These are phyloP conservation scores for Agrenia bidenticulata DNA, from an alignment of 2,888 invertebrate species.

Conservation along the genomic window DNA sequence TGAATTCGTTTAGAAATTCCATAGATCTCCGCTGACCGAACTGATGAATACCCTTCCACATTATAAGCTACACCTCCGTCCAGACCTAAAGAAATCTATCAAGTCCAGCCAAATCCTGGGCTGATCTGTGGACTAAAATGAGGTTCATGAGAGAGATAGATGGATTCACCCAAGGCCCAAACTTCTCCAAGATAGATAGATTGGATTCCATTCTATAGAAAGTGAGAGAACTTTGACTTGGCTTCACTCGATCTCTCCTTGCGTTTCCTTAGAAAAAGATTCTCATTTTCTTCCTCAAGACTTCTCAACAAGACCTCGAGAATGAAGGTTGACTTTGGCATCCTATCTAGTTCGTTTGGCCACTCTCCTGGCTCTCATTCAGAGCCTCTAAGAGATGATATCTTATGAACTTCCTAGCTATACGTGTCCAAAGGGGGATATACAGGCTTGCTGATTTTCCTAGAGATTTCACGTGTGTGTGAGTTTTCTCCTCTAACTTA, in stretches of 20 bases:
- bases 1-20: too few relatives aligned
- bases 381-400: too few relatives aligned
- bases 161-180: neutral
- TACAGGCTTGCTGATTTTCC: too few relatives aligned
- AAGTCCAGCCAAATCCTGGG: slow-evolving; percentile 27
- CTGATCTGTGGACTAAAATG: slow-evolving; percentile 1
- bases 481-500: too few relatives aligned
- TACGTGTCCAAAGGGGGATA: too few relatives aligned
- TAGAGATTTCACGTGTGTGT: too few relatives aligned
- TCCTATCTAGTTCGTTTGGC: slow-evolving; percentile 2
- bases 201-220: slow-evolving; percentile 20
- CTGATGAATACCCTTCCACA: slow-evolving; percentile 6
- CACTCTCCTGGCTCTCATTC: too few relatives aligned
- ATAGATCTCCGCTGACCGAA: neutral
- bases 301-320: neutral
- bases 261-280: neutral
- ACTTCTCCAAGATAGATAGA: slow-evolving; percentile 1
- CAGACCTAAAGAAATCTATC: slow-evolving; percentile 4
- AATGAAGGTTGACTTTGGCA: slow-evolving; percentile 6
- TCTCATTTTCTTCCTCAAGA: neutral
- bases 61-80: neutral
- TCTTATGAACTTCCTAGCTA: too few relatives aligned
- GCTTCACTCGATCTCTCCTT: neutral
- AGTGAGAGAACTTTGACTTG: slow-evolving; percentile 28
- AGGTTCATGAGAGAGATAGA: neutral